These are phyloP conservation scores for Drepanosiphum platanoidis DNA, from an alignment of 2,888 invertebrate genomes.

Conservation along the genomic window DNA sequence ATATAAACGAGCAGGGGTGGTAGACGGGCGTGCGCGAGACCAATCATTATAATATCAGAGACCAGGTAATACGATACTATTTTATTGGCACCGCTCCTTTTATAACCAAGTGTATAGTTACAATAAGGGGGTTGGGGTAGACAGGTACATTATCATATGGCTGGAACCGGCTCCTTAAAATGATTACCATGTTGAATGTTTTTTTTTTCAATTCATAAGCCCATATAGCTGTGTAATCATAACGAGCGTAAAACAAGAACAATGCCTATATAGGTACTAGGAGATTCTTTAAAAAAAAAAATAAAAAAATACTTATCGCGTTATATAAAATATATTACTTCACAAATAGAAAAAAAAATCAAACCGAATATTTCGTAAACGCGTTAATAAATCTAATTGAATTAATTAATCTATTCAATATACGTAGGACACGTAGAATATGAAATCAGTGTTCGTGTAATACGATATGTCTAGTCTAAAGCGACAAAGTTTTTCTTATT, in stretches of 20 bases:
- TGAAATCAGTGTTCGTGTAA: not conserved
- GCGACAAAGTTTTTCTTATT: not conserved
- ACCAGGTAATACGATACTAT: conserved; percentile 57
- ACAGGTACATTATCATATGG: conserved; percentile 48
- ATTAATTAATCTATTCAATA: not conserved
- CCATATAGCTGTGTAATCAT: conserved; percentile 20
- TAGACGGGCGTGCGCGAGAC: conserved; percentile 47
- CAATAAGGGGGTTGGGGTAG: conserved; percentile 9
- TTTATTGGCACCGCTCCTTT: conserved; percentile 51
- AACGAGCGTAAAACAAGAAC: not conserved
- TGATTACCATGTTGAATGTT: conserved; percentile 50
- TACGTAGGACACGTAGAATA: not conserved
- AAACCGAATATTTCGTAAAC: too few relatives aligned
- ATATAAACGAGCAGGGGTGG: conserved; percentile 38
- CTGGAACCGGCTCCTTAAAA: conserved; percentile 44
- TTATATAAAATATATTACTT: not conserved
- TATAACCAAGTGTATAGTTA: conserved; percentile 41
- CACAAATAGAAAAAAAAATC: too few relatives aligned
- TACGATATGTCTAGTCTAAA: not conserved
- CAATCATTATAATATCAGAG: conserved; percentile 56
- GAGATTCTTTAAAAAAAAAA: not conserved
- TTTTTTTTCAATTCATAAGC: conserved; percentile 31
- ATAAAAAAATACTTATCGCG: too few relatives aligned
- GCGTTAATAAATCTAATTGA: too few relatives aligned
- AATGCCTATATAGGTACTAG: not conserved